Evolutionary conservation across 2,113 vertebrate genomes (phyloP).

Genomic region (Murina feae): DNA sequence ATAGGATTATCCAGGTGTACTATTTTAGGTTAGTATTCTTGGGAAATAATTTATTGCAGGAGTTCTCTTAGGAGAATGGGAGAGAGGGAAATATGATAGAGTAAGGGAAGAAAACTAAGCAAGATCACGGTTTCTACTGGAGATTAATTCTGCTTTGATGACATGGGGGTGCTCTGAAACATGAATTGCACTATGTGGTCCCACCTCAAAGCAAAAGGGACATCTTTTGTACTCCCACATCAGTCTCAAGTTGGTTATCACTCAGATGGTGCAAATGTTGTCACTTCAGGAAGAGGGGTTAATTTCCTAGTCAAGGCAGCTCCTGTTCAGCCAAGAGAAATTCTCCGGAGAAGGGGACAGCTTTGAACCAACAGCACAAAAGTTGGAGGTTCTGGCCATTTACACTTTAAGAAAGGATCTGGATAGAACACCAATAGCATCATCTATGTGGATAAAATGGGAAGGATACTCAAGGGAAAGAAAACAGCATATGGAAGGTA

Average conservation of each 20-base stretch:
- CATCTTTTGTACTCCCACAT: background rate
- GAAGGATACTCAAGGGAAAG: background rate
- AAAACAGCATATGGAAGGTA: background rate
- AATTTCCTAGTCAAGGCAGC: background rate
- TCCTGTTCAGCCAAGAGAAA: background rate
- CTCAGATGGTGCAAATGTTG: background rate
- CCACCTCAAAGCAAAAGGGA: background rate
- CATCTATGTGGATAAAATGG: background rate
- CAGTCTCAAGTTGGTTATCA: background rate
- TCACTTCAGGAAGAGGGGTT: background rate
- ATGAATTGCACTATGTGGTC: background rate
- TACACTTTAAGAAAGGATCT: background rate
- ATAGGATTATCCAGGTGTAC: background rate
- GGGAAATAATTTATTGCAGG: background rate
- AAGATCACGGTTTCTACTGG: background rate
- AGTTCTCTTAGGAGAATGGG: background rate
- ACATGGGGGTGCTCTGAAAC: background rate
- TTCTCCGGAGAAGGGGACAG: background rate
- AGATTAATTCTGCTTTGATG: background rate
- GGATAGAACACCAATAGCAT: background rate
- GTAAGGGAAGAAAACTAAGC: background rate
- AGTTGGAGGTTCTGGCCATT: background rate
- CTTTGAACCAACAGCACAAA: background rate
- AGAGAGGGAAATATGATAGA: background rate
- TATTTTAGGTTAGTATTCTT: background rate